Conservation (phyloP, 2,113 vertebrate species). For the Carassius gibelio region DNA sequence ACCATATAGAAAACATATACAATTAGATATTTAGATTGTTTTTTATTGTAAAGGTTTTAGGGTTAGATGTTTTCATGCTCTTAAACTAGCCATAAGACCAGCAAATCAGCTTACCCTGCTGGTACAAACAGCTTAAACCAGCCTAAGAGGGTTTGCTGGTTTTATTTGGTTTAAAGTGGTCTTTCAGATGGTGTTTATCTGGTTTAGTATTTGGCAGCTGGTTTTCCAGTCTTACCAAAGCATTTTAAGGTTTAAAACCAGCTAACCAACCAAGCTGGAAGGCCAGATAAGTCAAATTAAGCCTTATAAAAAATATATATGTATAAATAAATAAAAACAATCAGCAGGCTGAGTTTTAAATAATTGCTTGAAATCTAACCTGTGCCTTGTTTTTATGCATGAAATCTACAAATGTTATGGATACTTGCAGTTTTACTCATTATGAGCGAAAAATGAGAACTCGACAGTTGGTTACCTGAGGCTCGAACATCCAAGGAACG, state of each 20-base stretch:
- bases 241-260: background rate
- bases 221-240: background rate
- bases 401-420: background rate
- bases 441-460: background rate
- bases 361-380: background rate
- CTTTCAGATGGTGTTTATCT: background rate
- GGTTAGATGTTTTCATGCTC: background rate
- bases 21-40: background rate
- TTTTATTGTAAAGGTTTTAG: background rate
- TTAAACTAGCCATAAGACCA: background rate
- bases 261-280: background rate
- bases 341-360: background rate
- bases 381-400: background rate
- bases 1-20: background rate
- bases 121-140: background rate
- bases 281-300: background rate
- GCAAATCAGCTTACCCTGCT: background rate
- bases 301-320: no score
- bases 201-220: background rate
- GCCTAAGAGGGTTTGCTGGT: background rate
- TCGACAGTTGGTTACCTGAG: constrained; percentile 65
- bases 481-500: constrained; percentile 75
- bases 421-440: background rate
- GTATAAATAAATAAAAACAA: no score
- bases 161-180: background rate